phyloP scores from a whole-genome alignment of 2,113 vertebrate species.

The Scomber scombrus region DNA sequence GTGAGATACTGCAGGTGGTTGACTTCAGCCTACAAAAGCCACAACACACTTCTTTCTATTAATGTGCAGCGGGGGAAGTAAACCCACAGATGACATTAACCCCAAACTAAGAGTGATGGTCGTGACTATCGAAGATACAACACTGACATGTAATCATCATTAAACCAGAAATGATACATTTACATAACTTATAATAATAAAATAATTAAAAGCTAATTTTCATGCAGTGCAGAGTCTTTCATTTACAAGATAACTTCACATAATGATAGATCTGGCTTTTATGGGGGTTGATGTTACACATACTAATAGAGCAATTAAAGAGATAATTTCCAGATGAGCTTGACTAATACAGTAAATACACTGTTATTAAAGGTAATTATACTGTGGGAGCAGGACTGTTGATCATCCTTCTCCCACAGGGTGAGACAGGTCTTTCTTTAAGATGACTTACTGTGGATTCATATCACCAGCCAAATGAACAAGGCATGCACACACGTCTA shows the following conservation, averaged over 20 bases:
- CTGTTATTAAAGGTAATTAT: conserved; percentile 82
- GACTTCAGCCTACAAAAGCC: conserved; percentile 58
- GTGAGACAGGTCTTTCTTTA: conserved; percentile 16
- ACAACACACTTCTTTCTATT: conserved; percentile 27
- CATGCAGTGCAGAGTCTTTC: conserved; percentile 55
- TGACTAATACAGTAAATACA: conserved; percentile 77
- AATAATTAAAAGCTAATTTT: conserved; percentile 71
- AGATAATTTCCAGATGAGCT: conserved; percentile 77
- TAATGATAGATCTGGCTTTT: conserved; percentile 70
- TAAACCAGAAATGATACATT: conserved; percentile 68
- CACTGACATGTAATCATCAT: conserved; percentile 61
- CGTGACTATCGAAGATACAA: conserved; percentile 36
- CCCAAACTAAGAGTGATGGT: conserved; percentile 56
- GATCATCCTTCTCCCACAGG: conserved; percentile 17
- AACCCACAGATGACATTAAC: conserved; percentile 73
- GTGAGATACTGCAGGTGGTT: conserved; percentile 67
- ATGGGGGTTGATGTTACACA: conserved; percentile 69
- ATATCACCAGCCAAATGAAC: background rate
- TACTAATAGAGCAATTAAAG: conserved; percentile 79
- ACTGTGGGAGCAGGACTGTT: conserved; percentile 35
- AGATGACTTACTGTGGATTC: conserved; percentile 9
- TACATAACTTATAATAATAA: conserved; percentile 59
- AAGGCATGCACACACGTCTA: background rate
- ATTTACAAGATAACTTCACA: conserved; percentile 72
- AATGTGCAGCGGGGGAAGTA: conserved; percentile 66